Evolutionary conservation across 2,888 invertebrate species (phyloP), one percentile per base, ranked within the genome.

Genomic region (Tiliacea citrago): DNA sequence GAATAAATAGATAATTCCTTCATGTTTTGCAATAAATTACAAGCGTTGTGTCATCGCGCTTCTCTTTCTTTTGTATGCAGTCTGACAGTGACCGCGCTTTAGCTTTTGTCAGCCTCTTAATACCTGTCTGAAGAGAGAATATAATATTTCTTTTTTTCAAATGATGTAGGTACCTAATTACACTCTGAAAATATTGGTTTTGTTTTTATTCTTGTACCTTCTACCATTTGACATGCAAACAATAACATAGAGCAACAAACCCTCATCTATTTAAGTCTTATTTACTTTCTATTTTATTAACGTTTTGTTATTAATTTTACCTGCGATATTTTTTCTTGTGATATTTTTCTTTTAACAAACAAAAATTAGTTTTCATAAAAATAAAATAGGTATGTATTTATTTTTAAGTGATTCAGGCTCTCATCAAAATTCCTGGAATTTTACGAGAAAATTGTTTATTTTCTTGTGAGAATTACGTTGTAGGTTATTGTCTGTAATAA

Each of bases 381-480:
- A 53, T 21, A 16, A 53, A 63, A 49, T 7, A 29, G 29, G 1
- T 2, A 29, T 29, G 3, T 29, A 35, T 18, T 35, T 53, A 57
- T 65, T 60, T 70, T 68, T 49, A 76, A 68, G 39, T 73, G 67
- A 79, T 77, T 71, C 66, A 21, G 24, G 47, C 57, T 72, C 68
- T 86, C 75, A 84, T 86, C 69, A 83, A 81, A 83, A 83, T 86
- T 81, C 75, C 55, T 70, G 29, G 66, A 84, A 81, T 75, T 63
- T 83, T 73, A 74, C 29, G 53, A 66, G 62, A 75, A 81, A 75
- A 78, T 78, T 84, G 65, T 65, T 81, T 55, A 75, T 81, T 84
- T 86, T 85, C 62, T 77, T 69, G 61, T 45, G 42, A 77, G 61
- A 75, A 79, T 81, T 74, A 62, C 75, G 39, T 63, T 73, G 71